Evolutionary conservation across 2,113 vertebrate genomes (phyloP).

Genomic region (Crotalus horridus): DNA sequence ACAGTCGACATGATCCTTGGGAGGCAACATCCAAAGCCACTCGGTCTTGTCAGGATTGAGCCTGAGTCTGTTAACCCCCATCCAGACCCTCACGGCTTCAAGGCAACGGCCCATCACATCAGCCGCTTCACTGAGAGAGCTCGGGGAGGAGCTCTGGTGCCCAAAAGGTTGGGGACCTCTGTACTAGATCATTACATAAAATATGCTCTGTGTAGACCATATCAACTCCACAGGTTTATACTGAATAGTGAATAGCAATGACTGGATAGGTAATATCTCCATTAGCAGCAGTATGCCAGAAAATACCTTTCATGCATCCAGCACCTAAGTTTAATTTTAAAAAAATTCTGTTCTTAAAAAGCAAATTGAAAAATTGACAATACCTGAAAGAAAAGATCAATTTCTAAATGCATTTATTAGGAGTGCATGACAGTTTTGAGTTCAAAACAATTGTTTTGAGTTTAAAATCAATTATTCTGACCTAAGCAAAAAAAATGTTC

Average conservation of each 20-base stretch:
- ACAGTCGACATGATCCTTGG: no score
- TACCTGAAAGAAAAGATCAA: background rate
- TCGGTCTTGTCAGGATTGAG: no score
- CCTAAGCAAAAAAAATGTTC: background rate
- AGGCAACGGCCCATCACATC: no score
- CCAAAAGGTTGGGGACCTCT: no score
- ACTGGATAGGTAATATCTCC: background rate
- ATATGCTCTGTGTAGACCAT: background rate
- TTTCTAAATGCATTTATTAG: background rate
- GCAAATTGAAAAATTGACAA: background rate
- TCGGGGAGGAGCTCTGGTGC: no score
- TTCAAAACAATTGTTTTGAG: background rate
- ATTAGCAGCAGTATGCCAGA: background rate
- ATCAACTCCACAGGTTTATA: background rate
- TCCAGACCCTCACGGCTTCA: no score
- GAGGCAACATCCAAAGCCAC: no score
- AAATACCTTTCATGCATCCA: background rate
- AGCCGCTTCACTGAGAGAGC: no score
- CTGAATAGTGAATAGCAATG: background rate
- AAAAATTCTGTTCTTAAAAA: background rate
- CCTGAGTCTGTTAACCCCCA: no score
- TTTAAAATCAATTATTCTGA: background rate
- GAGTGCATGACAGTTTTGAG: background rate
- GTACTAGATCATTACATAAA: background rate
- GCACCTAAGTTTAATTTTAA: background rate